These are phyloP conservation scores for Drosophila kambysellisi DNA, from an alignment of 2,888 invertebrate species.

Conservation along the genomic window DNA sequence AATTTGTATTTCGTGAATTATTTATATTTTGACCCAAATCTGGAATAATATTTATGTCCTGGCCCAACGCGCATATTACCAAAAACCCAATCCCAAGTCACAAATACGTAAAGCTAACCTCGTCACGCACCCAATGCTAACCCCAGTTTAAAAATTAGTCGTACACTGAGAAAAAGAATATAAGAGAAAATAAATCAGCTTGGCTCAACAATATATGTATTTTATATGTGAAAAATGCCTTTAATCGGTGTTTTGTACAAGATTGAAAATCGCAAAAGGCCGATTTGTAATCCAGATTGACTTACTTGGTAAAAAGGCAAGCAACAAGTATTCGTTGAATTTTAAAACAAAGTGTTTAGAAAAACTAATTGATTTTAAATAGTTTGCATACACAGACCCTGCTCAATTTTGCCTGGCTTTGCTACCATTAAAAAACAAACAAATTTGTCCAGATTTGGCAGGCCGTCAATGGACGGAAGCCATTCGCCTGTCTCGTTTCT, in stretches of 20 bases:
- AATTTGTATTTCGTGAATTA: constrained; percentile 1
- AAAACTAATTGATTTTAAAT: background rate
- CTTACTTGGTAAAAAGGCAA: background rate
- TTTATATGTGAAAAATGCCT: too few relatives aligned
- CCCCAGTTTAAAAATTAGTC: background rate
- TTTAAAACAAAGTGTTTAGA: background rate
- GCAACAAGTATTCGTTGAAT: background rate
- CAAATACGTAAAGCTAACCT: background rate
- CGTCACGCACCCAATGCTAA: constrained; percentile 2
- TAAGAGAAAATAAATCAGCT: background rate
- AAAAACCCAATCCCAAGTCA: background rate
- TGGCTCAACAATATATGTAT: too few relatives aligned
- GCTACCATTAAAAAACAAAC: constrained; percentile 31
- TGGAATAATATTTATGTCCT: constrained; percentile 7
- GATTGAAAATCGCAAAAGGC: too few relatives aligned
- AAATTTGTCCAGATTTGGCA: constrained; percentile 51
- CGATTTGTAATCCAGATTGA: background rate
- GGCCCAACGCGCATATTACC: constrained; percentile 3
- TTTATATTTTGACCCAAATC: constrained; percentile 10
- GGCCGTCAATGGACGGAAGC: constrained; percentile 42
- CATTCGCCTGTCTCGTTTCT: constrained; percentile 13
- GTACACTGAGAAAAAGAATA: background rate
- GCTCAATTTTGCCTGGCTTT: constrained; percentile 19
- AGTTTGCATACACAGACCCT: background rate
- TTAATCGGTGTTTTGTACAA: too few relatives aligned